Evolutionary conservation across 2,888 invertebrate genomes (phyloP).

Genomic region (Alentia gelatinosa): DNA sequence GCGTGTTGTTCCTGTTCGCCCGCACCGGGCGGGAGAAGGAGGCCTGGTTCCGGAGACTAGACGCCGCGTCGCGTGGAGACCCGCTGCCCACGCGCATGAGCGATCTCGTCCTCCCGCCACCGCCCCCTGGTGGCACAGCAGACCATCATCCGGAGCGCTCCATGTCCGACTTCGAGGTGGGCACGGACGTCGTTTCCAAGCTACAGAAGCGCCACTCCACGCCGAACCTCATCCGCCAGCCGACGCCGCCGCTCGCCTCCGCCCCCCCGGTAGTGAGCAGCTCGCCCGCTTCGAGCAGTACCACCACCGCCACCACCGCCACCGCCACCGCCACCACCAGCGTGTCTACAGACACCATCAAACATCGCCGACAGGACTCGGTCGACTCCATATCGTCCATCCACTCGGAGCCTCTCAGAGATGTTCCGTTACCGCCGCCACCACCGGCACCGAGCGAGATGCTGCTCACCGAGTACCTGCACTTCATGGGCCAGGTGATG

Average conservation of each 20-base stretch:
- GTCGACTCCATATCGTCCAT: slow-evolving; percentile 49
- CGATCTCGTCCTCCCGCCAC: slow-evolving; percentile 56
- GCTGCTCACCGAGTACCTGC: slow-evolving; percentile 67
- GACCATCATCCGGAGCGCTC: not conserved
- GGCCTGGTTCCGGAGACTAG: slow-evolving; percentile 87
- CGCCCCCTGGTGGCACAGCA: not conserved
- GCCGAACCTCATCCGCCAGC: slow-evolving; percentile 9
- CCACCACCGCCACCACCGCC: not conserved
- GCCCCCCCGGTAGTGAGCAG: not conserved
- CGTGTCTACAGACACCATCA: not conserved
- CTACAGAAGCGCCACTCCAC: slow-evolving; percentile 36
- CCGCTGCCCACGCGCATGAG: slow-evolving; percentile 60
- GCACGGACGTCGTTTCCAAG: slow-evolving; percentile 18
- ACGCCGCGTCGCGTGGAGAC: slow-evolving; percentile 60
- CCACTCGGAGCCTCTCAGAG: not conserved
- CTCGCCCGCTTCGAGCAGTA: not conserved
- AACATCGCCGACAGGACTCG: slow-evolving; percentile 45
- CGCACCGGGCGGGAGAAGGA: slow-evolving; percentile 94
- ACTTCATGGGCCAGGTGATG: slow-evolving; percentile 77
- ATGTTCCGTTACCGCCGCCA: not conserved
- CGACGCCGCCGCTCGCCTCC: not conserved
- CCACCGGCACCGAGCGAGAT: slow-evolving; percentile 47
- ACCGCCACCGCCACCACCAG: not conserved
- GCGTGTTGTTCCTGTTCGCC: slow-evolving; percentile 85
- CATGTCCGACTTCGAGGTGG: not conserved